phyloP scores from a whole-genome alignment of 2,888 invertebrate species.

The Sesia apiformis region DNA sequence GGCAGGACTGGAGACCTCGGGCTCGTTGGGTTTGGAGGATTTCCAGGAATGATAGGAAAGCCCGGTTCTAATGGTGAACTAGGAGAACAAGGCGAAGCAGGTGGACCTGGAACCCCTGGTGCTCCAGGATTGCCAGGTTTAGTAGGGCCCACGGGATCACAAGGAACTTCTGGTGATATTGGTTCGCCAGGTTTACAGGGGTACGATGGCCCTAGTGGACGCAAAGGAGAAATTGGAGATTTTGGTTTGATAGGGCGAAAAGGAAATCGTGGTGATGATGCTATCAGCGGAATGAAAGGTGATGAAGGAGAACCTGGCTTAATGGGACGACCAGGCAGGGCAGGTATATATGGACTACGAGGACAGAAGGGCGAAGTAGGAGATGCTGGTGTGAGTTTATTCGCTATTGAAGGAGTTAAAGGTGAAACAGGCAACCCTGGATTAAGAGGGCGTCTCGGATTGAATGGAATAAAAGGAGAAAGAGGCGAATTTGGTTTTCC shows the following conservation, averaged over 20 bases:
- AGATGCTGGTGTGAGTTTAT: constrained; percentile 17
- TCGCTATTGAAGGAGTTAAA: constrained; percentile 60
- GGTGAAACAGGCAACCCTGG: constrained; percentile 77
- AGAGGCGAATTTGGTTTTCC: constrained; percentile 74
- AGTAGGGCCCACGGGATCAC: constrained; percentile 80
- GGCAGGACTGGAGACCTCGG: constrained; percentile 52
- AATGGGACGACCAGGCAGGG: constrained; percentile 47
- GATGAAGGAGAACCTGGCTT: constrained; percentile 68
- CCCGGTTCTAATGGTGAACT: constrained; percentile 39
- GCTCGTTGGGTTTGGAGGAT: constrained; percentile 51
- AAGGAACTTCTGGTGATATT: constrained; percentile 85
- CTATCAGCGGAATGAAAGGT: constrained; percentile 77
- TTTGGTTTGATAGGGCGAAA: constrained; percentile 69
- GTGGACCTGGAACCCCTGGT: constrained; percentile 60
- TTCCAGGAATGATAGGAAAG: constrained; percentile 43
- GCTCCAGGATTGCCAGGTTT: constrained; percentile 85
- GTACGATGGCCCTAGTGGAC: constrained; percentile 35
- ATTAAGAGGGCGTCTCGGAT: constrained; percentile 63
- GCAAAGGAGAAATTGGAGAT: constrained; percentile 64
- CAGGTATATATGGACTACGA: constrained; percentile 48
- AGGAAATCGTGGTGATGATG: constrained; percentile 76
- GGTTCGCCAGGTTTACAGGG: constrained; percentile 28
- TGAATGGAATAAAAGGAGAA: constrained; percentile 77
- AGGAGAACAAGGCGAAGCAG: constrained; percentile 60
- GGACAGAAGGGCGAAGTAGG: constrained; percentile 69